Conservation (phyloP, 2,888 invertebrate species). For the Lycaena phlaeas region DNA sequence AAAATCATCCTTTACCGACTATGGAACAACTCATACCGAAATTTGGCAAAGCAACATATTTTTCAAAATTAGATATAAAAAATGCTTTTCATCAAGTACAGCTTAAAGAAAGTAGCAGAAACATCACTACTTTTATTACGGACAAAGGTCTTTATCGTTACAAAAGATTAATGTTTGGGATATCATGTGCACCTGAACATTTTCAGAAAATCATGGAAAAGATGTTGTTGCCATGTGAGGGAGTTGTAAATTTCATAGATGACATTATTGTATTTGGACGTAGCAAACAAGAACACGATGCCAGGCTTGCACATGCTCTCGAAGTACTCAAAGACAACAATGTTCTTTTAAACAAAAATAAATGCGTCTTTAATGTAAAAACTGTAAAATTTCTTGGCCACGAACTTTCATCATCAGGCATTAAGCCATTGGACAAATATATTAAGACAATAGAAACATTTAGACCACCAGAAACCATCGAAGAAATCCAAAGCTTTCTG, state of each 20-base stretch:
- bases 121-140: no score
- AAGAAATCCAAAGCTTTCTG: no score
- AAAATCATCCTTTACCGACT: no score
- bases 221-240: not conserved
- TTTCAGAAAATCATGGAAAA: slow-evolving; percentile 1
- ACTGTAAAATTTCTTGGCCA: no score
- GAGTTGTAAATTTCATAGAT: slow-evolving; percentile 2
- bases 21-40: not conserved
- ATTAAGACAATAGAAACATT: no score
- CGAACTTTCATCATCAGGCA: no score
- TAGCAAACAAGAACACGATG: slow-evolving; percentile 11
- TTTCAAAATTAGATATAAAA: slow-evolving; percentile 5
- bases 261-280: not conserved
- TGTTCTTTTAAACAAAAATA: no score
- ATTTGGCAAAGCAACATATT: not conserved
- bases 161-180: not conserved
- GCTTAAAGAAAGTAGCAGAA: no score
- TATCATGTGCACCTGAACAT: slow-evolving; percentile 6
- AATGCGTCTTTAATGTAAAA: no score
- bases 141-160: no score
- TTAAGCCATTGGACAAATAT: no score
- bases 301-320: slow-evolving; percentile 14
- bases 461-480: no score
- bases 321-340: slow-evolving; percentile 16
- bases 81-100: slow-evolving; percentile 1